phyloP scores from a whole-genome alignment of 1,140 invertebrate species.

The Hylaeus anthracinus region DNA sequence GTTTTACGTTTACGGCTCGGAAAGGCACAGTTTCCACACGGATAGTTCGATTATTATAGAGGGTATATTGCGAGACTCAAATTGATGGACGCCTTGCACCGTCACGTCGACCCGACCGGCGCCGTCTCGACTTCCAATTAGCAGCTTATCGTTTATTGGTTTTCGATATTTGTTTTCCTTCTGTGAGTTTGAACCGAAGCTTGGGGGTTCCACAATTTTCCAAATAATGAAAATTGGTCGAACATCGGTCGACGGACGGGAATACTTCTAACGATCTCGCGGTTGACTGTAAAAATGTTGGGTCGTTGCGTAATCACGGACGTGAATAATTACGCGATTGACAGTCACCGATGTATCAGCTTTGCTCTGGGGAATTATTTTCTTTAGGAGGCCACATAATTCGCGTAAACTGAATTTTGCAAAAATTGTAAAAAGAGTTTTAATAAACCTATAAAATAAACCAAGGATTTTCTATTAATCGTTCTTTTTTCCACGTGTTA shows the following conservation, averaged over 20 bases:
- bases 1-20: constrained; percentile 24
- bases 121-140: constrained; percentile 78
- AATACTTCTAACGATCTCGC: constrained; percentile 13
- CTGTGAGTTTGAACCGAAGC: constrained; percentile 44
- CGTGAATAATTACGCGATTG: not conserved
- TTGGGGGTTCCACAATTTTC: constrained; percentile 35
- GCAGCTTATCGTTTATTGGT: constrained; percentile 78
- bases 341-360: too few species aligned
- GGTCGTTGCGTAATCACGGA: too few species aligned
- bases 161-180: constrained; percentile 76
- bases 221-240: constrained; percentile 50
- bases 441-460: too few species aligned
- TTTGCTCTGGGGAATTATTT: too few species aligned
- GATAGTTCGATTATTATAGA: constrained; percentile 62
- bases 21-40: constrained; percentile 38
- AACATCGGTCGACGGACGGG: constrained; percentile 1
- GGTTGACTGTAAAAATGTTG: constrained; percentile 9
- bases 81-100: constrained; percentile 57
- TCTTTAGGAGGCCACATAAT: too few species aligned
- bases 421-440: too few species aligned
- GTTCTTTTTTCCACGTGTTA: too few species aligned
- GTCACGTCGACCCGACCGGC: constrained; percentile 56
- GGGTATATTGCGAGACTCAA: constrained; percentile 61
- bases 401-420: too few species aligned
- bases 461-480: too few species aligned